Conservation (phyloP, 2,113 vertebrate species). For the Tautogolabrus adspersus region DNA sequence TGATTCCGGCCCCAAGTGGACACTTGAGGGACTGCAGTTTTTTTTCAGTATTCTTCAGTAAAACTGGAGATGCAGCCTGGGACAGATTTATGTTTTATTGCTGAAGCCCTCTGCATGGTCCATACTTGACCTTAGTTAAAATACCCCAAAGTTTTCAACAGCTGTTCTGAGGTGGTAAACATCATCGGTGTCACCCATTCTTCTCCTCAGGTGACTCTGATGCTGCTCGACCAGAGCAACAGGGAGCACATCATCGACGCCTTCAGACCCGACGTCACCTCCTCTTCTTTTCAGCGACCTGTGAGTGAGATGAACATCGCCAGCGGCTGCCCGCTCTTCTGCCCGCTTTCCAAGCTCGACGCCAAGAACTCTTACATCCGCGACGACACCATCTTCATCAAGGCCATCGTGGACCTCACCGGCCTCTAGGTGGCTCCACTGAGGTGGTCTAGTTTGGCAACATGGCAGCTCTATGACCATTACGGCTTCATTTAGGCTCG, state of each 20-base stretch:
- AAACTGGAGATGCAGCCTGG: too few relatives aligned
- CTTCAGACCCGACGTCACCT: slow-evolving; percentile 92
- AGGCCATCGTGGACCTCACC: slow-evolving; percentile 96
- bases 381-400: slow-evolving; percentile 97
- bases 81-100: too few relatives aligned
- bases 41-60: too few relatives aligned
- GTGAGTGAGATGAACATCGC: slow-evolving; percentile 98
- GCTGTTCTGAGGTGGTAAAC: not conserved
- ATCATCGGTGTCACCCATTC: not conserved
- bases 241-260: slow-evolving; percentile 97
- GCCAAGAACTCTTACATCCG: slow-evolving; percentile 94
- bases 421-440: slow-evolving; percentile 85
- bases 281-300: slow-evolving; percentile 95
- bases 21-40: too few relatives aligned
- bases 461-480: slow-evolving; percentile 64
- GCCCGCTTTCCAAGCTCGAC: slow-evolving; percentile 92
- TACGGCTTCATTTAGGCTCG: slow-evolving; percentile 59
- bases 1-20: too few relatives aligned
- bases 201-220: slow-evolving; percentile 90
- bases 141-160: too few relatives aligned
- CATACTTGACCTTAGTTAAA: too few relatives aligned
- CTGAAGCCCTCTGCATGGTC: too few relatives aligned
- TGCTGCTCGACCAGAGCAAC: slow-evolving; percentile 97
- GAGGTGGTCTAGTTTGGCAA: slow-evolving; percentile 33
- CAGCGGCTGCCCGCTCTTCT: slow-evolving; percentile 97